Percentiles rank a stretch among this genome's conserved stretches.
These are phyloP conservation scores for Oscheius sp. DNA, from an alignment of 2,888 invertebrate genomes.

Conservation along the genomic window DNA sequence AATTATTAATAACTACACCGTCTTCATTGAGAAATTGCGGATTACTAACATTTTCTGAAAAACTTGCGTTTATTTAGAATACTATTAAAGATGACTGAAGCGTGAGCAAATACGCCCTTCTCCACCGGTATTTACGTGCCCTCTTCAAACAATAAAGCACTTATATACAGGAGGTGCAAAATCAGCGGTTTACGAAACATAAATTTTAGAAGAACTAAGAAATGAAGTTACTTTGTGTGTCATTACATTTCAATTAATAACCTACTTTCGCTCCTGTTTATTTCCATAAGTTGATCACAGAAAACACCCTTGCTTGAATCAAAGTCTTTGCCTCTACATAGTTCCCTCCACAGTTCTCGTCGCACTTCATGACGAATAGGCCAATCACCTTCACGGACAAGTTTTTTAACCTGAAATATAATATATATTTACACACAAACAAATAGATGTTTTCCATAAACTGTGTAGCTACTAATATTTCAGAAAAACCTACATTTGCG, in stretches of 20 bases:
- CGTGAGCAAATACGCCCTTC: slow-evolving; percentile 27
- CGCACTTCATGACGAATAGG: slow-evolving; percentile 71
- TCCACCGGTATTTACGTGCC: slow-evolving; percentile 3
- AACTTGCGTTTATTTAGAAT: background rate
- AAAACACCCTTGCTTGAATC: slow-evolving; percentile 61
- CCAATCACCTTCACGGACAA: slow-evolving; percentile 71
- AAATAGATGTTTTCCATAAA: background rate
- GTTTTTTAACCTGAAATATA: slow-evolving; percentile 70
- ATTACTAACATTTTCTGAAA: slow-evolving; percentile 62
- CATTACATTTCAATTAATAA: too few species aligned
- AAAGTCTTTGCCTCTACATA: slow-evolving; percentile 63
- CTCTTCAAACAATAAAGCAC: background rate
- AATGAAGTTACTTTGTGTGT: slow-evolving; percentile 9
- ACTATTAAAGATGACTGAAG: slow-evolving; percentile 3
- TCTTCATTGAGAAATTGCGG: slow-evolving; percentile 68
- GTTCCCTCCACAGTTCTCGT: slow-evolving; percentile 67
- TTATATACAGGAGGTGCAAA: background rate
- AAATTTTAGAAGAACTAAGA: too few species aligned
- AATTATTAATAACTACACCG: slow-evolving; percentile 66
- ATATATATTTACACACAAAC: background rate
- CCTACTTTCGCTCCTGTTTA: slow-evolving; percentile 15
- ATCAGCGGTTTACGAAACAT: too few species aligned
- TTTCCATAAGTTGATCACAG: slow-evolving; percentile 49
- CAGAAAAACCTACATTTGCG: slow-evolving; percentile 18
- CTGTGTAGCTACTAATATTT: too few species aligned